Percentiles rank a stretch among this genome's conserved stretches.
Conservation (phyloP, 2,797 vertebrate species). For the Podargus strigoides region DNA sequence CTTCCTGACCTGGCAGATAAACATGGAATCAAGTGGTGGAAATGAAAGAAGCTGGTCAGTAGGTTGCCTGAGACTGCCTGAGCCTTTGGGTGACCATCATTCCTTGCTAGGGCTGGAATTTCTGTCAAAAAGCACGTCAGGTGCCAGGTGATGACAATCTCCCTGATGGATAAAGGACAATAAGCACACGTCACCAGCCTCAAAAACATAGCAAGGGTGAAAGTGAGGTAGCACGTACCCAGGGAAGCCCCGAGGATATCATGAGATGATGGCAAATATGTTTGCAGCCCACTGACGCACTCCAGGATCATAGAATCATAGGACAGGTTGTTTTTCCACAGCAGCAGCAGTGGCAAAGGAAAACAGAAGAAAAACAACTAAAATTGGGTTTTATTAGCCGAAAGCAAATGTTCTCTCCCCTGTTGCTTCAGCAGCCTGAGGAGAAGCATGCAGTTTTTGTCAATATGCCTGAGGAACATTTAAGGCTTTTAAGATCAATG, state of each 20-base stretch:
- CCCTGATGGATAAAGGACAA: neutral
- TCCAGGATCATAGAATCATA: no score
- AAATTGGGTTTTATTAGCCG: neutral
- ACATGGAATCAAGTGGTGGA: neutral
- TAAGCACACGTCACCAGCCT: neutral
- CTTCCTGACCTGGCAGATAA: neutral
- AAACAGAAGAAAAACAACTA: neutral
- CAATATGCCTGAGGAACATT: neutral
- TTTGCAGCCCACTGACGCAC: neutral
- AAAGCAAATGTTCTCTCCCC: neutral
- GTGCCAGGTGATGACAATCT: neutral
- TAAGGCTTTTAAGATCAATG: conserved; percentile 10
- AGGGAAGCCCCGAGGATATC: neutral
- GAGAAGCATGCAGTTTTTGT: neutral
- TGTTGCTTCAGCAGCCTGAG: conserved; percentile 1
- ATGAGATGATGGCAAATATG: neutral
- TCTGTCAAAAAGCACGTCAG: neutral
- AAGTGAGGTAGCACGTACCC: neutral
- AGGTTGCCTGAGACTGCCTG: neutral
- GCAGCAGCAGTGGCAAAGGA: neutral
- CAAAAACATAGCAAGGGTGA: neutral
- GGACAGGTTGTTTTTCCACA: neutral
- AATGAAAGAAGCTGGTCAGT: neutral
- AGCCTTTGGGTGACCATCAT: neutral
- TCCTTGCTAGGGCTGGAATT: neutral